phyloP scores from a whole-genome alignment of 2,113 vertebrate species.

The Chlorodrepanis virens region DNA sequence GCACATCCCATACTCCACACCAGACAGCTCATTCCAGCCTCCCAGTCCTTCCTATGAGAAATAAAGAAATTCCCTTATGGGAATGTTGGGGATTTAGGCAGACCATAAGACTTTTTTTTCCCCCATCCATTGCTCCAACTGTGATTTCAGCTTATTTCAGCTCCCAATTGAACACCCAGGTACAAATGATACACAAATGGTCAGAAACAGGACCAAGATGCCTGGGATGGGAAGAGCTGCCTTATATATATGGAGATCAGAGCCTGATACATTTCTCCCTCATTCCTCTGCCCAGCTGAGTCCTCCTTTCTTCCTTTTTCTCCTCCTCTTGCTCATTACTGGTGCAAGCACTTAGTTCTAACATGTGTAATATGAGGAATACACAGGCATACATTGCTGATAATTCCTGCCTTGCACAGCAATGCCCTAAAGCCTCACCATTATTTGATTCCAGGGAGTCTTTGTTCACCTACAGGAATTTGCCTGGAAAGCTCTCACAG shows the following conservation, averaged over 20 bases:
- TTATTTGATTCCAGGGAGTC: background rate
- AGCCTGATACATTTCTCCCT: background rate
- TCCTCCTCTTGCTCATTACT: background rate
- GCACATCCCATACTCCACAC: background rate
- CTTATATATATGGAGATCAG: background rate
- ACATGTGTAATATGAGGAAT: background rate
- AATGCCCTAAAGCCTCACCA: background rate
- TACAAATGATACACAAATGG: background rate
- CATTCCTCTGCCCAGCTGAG: background rate
- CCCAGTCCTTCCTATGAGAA: background rate
- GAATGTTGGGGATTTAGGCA: background rate
- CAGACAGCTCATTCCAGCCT: background rate
- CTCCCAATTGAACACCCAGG: background rate
- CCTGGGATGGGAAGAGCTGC: background rate
- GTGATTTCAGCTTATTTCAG: background rate
- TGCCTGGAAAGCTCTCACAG: background rate
- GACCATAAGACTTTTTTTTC: rapidly evolving
- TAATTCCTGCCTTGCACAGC: background rate
- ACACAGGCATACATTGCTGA: background rate
- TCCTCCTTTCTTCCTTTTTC: background rate
- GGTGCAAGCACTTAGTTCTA: background rate
- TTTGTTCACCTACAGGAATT: background rate
- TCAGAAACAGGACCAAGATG: background rate
- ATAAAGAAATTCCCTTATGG: background rate
- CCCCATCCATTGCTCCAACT: background rate